Evolutionary conservation across 92 coral and sea anemone genomes (phyloP).

Genomic region (Meandrina meandrites): DNA sequence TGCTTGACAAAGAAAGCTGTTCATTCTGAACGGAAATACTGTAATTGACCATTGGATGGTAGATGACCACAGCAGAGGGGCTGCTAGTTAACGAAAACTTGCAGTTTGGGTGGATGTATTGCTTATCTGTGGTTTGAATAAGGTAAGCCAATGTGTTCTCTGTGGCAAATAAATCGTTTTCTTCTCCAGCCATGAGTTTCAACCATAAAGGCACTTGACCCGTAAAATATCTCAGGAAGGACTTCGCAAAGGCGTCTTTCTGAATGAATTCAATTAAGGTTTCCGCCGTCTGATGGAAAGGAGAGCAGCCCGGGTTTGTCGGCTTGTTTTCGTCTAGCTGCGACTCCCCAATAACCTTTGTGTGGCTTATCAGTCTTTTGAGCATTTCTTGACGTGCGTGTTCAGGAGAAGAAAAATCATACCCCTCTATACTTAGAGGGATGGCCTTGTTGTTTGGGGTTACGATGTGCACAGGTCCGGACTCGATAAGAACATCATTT

Average conservation of each 20-base stretch:
- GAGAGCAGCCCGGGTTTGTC: not conserved
- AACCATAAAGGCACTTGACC: slow-evolving; percentile 46
- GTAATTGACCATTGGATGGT: slow-evolving; percentile 13
- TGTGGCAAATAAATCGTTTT: not conserved
- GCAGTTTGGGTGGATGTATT: not conserved
- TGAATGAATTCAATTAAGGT: slow-evolving; percentile 50
- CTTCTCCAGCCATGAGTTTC: not conserved
- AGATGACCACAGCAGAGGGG: not conserved
- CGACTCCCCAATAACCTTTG: not conserved
- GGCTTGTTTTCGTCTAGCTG: not conserved
- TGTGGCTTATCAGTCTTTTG: slow-evolving; percentile 2
- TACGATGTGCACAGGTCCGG: slow-evolving; percentile 54
- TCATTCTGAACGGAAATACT: slow-evolving; percentile 1
- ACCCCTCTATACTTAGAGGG: slow-evolving; percentile 57
- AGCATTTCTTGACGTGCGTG: slow-evolving; percentile 14
- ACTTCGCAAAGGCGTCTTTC: slow-evolving; percentile 51
- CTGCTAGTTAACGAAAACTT: not conserved
- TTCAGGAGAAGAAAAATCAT: not conserved
- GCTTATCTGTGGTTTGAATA: not conserved
- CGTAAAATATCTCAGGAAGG: slow-evolving; percentile 33
- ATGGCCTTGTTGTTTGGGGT: slow-evolving; percentile 5
- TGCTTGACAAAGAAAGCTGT: slow-evolving; percentile 15
- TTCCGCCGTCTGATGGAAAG: slow-evolving; percentile 12
- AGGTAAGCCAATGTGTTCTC: slow-evolving; percentile 17
- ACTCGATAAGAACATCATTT: not conserved